phyloP scores from a whole-genome alignment of 2,888 invertebrate genomes.

The Drosophila mimica region DNA sequence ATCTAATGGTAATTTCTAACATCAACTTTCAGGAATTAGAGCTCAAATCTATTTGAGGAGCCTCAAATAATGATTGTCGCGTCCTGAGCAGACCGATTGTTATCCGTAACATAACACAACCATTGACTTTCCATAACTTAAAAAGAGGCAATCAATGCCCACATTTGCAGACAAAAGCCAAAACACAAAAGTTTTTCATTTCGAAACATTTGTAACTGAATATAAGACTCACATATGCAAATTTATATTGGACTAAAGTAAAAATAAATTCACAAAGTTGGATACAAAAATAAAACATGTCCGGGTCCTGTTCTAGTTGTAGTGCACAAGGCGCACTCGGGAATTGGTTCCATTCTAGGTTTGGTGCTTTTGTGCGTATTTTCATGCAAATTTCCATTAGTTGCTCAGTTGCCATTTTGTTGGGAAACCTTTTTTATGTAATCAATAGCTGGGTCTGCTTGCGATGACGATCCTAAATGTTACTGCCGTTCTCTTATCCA shows the following conservation, averaged over 20 bases:
- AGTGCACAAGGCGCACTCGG: constrained; percentile 21
- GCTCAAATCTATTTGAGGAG: constrained; percentile 19
- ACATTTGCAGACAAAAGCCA: constrained; percentile 48
- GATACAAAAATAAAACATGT: constrained; percentile 28
- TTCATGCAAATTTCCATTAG: constrained; percentile 67
- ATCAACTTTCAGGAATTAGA: not conserved
- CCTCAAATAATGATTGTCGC: constrained; percentile 57
- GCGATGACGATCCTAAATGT: constrained; percentile 21
- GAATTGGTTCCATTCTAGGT: constrained; percentile 41
- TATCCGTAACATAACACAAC: constrained; percentile 31
- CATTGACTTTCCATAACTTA: constrained; percentile 26
- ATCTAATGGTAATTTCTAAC: constrained; percentile 42
- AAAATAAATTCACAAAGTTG: constrained; percentile 24
- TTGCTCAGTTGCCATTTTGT: constrained; percentile 56
- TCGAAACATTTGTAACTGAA: constrained; percentile 48
- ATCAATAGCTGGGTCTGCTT: constrained; percentile 54
- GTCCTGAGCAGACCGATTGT: constrained; percentile 40
- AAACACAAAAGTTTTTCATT: constrained; percentile 52
- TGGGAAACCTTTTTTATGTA: constrained; percentile 63
- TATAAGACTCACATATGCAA: constrained; percentile 47
- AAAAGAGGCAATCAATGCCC: constrained; percentile 1
- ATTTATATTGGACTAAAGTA: constrained; percentile 24
- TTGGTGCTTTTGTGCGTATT: constrained; percentile 66
- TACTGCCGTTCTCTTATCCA: constrained; percentile 50
- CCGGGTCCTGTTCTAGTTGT: constrained; percentile 2